Conservation (phyloP, 2,113 vertebrate species). For the Pomatostomus ruficeps region DNA sequence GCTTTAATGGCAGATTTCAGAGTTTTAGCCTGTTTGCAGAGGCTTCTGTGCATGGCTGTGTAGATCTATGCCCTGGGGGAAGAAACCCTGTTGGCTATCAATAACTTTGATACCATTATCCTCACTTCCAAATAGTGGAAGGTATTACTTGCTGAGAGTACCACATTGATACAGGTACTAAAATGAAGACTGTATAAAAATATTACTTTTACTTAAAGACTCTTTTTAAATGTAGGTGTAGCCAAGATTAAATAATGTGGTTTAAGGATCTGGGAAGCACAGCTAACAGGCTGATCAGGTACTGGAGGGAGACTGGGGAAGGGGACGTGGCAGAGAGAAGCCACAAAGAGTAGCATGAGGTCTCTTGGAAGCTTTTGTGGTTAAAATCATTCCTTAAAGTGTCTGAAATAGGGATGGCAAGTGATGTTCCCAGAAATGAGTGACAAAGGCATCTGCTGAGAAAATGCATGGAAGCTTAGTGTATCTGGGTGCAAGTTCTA, state of each 20-base stretch:
- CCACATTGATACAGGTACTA: neutral
- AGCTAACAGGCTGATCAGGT: rapidly evolving
- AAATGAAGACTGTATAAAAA: neutral
- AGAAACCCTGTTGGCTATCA: rapidly evolving
- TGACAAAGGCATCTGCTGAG: neutral
- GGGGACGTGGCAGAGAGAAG: neutral
- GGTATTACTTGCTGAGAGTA: neutral
- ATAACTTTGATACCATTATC: neutral
- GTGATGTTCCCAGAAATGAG: neutral
- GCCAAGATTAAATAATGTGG: neutral
- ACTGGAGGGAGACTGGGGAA: neutral
- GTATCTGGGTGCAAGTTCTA: neutral
- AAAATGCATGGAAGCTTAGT: neutral
- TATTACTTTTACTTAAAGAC: neutral
- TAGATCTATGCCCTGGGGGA: neutral
- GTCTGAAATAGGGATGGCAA: neutral
- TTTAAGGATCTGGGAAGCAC: neutral
- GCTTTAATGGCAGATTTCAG: neutral
- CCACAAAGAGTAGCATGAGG: neutral
- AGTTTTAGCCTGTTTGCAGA: neutral
- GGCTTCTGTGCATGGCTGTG: rapidly evolving
- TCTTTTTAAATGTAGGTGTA: neutral
- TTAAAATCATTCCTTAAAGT: neutral
- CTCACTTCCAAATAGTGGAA: neutral
- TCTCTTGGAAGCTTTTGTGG: neutral